Conservation (phyloP, 2,797 vertebrate species). For the Argyrosomus regius region DNA sequence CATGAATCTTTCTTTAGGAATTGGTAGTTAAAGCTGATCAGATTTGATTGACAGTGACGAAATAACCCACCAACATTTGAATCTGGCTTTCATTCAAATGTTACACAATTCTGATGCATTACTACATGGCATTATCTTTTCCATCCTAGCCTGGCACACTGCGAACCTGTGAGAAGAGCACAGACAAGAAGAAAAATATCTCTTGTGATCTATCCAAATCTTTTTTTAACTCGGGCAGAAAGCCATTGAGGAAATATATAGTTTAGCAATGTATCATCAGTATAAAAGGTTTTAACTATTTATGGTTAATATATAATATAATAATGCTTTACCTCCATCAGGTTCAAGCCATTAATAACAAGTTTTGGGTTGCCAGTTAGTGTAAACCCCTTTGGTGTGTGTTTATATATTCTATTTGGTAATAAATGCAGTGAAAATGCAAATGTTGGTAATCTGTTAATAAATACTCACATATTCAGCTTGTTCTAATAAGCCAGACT, state of each 20-base stretch:
- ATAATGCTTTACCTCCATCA: background rate
- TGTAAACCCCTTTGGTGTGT: background rate
- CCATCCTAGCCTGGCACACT: background rate
- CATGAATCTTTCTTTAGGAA: background rate
- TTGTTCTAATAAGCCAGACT: background rate
- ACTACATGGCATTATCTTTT: background rate
- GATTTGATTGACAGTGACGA: background rate
- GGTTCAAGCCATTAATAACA: background rate
- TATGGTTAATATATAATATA: background rate
- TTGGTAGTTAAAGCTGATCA: background rate
- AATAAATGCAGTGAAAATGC: background rate
- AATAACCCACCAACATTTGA: background rate
- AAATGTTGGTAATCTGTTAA: background rate
- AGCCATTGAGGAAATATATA: too few relatives aligned
- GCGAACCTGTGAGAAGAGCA: background rate
- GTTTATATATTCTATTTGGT: background rate
- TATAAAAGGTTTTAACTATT: conserved; percentile 3
- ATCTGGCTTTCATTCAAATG: background rate
- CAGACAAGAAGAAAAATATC: background rate
- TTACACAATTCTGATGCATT: background rate
- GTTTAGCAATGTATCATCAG: too few relatives aligned
- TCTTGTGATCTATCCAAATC: background rate
- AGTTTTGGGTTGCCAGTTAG: background rate
- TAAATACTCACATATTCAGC: background rate
- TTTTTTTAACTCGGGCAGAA: background rate